Conservation (phyloP, 2,888 invertebrate genomes). For the Gastracanthus pulcherrimus region DNA sequence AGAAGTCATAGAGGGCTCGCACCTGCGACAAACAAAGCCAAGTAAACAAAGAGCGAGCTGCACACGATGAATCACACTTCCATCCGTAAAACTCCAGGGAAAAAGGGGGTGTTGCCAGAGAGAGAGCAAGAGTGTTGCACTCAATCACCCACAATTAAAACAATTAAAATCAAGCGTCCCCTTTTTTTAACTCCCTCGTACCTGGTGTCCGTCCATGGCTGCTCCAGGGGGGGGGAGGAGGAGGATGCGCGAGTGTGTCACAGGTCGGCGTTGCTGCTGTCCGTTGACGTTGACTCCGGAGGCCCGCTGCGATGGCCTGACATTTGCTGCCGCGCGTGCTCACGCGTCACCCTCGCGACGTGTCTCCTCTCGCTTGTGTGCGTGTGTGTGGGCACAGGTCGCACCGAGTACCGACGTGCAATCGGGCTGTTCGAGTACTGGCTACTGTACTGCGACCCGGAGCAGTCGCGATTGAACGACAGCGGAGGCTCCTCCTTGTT, state of each 20-base stretch:
- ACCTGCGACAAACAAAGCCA: conserved; percentile 79
- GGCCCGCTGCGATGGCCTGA: conserved; percentile 33
- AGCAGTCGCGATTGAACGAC: background rate
- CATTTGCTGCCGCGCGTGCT: conserved; percentile 47
- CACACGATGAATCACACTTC: background rate
- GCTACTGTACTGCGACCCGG: background rate
- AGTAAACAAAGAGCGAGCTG: conserved; percentile 37
- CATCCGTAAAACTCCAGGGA: background rate
- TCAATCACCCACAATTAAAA: background rate
- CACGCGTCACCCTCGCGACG: background rate
- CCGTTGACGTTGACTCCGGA: conserved; percentile 24
- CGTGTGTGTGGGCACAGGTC: too few species aligned
- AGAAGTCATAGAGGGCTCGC: conserved; percentile 93
- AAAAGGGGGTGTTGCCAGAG: conserved; percentile 30
- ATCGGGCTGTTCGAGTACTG: background rate
- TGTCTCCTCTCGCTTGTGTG: background rate
- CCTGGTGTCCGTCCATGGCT: conserved; percentile 57
- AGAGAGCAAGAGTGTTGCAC: background rate
- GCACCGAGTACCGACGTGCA: too few species aligned
- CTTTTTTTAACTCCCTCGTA: conserved; percentile 17
- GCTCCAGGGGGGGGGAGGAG: background rate
- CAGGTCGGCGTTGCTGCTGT: conserved; percentile 22
- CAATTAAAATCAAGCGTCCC: background rate
- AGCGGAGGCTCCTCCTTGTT: background rate
- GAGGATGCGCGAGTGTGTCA: conserved; percentile 8